phyloP scores from a whole-genome alignment of 2,797 vertebrate genomes.

The Iguana delicatissima region DNA sequence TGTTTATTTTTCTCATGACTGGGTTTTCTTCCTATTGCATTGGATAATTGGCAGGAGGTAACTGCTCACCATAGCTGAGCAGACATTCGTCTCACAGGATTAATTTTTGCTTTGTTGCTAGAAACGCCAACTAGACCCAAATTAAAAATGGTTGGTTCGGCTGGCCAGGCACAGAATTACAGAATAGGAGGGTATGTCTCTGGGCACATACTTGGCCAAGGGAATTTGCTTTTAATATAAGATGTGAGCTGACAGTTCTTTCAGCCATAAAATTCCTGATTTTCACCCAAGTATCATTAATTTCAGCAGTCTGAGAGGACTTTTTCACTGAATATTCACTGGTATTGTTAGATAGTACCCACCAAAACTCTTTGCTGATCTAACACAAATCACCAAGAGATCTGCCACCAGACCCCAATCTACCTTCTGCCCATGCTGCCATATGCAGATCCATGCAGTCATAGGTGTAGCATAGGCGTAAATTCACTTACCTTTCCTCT shows the following conservation, averaged over 20 bases:
- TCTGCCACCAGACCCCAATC: background rate
- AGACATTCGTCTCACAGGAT: no score
- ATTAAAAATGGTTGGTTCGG: no score
- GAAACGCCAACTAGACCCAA: no score
- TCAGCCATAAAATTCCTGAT: background rate
- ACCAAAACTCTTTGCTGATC: background rate
- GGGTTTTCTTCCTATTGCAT: background rate
- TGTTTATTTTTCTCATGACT: no score
- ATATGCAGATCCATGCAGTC: accelerated
- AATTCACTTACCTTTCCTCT: constrained; percentile 65
- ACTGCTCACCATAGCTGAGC: background rate
- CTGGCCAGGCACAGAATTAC: no score
- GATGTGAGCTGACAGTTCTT: background rate
- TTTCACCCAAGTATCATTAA: background rate
- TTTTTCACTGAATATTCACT: background rate
- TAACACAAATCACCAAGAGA: background rate
- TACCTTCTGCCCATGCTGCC: background rate
- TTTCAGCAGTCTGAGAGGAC: background rate
- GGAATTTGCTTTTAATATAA: no score
- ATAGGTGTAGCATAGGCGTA: constrained; percentile 22
- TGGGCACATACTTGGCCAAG: no score
- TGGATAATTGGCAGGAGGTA: background rate
- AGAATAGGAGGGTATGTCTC: no score
- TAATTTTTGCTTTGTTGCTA: no score
- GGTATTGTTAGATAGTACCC: background rate